These are phyloP conservation scores for Apostichopus parvimensis DNA, from an alignment of 35 echinoderm and acorn worm genomes.

Conservation along the genomic window DNA sequence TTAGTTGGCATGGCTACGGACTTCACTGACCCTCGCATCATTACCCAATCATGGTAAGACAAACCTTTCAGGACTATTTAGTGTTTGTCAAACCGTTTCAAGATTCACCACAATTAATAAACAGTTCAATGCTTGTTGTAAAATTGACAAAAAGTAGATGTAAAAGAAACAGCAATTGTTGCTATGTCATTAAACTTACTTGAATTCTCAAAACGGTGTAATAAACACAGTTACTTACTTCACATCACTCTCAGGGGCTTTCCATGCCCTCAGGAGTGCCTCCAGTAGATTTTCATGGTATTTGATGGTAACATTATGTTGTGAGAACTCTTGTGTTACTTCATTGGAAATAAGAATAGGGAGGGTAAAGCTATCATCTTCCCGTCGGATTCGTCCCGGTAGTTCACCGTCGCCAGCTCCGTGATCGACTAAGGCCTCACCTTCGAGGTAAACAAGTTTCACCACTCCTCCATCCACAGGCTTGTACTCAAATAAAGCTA, in stretches of 20 bases:
- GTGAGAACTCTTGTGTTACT: neutral
- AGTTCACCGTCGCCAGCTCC: neutral
- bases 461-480: neutral
- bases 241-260: neutral
- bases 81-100: no score
- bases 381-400: neutral
- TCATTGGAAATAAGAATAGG: neutral
- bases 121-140: no score
- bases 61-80: no score
- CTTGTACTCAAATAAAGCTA: neutral
- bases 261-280: constrained; percentile 14
- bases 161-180: no score
- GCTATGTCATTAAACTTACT: no score
- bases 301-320: neutral
- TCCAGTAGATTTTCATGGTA: neutral
- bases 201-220: no score
- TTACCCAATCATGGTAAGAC: no score
- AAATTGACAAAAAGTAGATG: no score
- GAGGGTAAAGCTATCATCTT: constrained; percentile 1
- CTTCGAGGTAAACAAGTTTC: neutral
- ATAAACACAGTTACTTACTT: no score
- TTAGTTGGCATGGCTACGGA: no score
- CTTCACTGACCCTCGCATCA: no score
- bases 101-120: no score
- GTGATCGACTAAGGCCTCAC: neutral